phyloP scores from a whole-genome alignment of 1,140 invertebrate species.

The Bombus pyrosoma region DNA sequence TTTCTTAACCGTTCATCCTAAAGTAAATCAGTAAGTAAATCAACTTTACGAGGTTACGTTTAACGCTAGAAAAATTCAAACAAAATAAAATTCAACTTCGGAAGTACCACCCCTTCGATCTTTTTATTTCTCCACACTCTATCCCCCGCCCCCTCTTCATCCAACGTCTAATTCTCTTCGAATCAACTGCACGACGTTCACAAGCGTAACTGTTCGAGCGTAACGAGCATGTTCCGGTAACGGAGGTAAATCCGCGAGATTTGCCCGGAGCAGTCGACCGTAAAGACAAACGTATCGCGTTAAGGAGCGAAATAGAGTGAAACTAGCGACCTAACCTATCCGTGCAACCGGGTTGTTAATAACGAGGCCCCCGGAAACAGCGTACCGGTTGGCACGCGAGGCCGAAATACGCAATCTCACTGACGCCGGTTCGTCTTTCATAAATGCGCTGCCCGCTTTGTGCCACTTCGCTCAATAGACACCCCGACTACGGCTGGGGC shows the following conservation, averaged over 20 bases:
- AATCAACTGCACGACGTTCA: not conserved
- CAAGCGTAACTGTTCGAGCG: not conserved
- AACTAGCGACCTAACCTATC: not conserved
- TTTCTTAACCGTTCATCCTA: too few species aligned
- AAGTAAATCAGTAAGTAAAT: too few species aligned
- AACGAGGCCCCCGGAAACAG: not conserved
- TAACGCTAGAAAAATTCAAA: too few species aligned
- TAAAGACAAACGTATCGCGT: slow-evolving; percentile 7
- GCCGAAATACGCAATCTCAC: slow-evolving; percentile 1
- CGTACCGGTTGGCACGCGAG: not conserved
- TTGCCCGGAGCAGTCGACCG: not conserved
- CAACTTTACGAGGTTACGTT: too few species aligned
- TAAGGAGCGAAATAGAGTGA: not conserved
- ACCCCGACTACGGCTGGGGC: not conserved
- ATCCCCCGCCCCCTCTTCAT: not conserved
- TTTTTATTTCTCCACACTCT: too few species aligned
- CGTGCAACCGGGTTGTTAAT: slow-evolving; percentile 1
- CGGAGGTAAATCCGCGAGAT: not conserved
- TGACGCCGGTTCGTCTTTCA: slow-evolving; percentile 24
- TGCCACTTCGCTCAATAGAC: slow-evolving; percentile 24
- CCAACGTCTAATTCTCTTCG: not conserved
- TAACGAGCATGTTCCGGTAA: not conserved
- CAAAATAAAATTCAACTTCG: too few species aligned
- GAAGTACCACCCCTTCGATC: too few species aligned
- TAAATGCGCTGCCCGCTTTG: slow-evolving; percentile 37